Evolutionary conservation across 2,797 vertebrate species (phyloP).

Genomic region (Psittacula echo): DNA sequence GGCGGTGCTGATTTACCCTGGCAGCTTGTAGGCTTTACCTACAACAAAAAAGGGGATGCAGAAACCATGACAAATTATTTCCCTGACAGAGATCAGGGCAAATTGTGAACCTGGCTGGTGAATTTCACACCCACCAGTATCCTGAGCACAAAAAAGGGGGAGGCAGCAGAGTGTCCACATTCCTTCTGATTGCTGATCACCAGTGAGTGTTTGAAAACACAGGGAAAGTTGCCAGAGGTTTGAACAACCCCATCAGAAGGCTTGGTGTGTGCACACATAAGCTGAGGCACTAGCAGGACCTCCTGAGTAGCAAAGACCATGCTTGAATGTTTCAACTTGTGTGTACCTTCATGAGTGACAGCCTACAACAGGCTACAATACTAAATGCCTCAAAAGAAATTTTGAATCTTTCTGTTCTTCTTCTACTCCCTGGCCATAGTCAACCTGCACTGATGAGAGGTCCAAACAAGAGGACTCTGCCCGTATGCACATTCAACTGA

Average conservation of each 20-base stretch:
- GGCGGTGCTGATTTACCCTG: not conserved
- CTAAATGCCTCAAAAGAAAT: not conserved
- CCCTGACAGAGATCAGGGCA: not conserved
- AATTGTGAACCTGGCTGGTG: not conserved
- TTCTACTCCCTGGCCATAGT: not conserved
- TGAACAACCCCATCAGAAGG: not conserved
- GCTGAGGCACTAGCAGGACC: not conserved
- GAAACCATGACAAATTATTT: not conserved
- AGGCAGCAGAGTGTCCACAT: not conserved
- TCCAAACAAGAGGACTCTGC: not conserved
- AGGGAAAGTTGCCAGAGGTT: not conserved
- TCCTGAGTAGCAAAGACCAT: not conserved
- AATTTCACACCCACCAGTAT: not conserved
- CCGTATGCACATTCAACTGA: rapidly evolving
- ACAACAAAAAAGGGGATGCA: not conserved
- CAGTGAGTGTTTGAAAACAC: not conserved
- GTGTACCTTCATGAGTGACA: rapidly evolving
- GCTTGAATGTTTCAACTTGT: not conserved
- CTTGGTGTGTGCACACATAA: not conserved
- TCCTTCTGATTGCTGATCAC: not conserved
- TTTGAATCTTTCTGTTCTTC: not conserved
- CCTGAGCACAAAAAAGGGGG: not conserved
- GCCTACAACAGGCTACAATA: not conserved
- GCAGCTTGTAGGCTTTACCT: not conserved
- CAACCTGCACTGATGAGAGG: not conserved